Conservation (phyloP, 2,888 invertebrate species). For the Cephus rjabovi region DNA sequence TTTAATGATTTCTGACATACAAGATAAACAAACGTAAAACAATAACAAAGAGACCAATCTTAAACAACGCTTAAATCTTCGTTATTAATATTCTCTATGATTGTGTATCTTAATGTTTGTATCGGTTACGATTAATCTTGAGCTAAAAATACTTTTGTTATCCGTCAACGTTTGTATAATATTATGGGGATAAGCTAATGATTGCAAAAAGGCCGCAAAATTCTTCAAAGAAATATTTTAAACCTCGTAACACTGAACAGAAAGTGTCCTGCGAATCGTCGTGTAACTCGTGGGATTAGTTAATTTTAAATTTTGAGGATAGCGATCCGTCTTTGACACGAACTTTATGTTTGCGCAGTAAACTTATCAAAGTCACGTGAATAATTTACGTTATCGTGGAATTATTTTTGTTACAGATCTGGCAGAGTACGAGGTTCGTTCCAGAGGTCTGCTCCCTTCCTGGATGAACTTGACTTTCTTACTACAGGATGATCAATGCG, state of each 20-base stretch:
- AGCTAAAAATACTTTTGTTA: neutral
- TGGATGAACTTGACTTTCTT: constrained; percentile 73
- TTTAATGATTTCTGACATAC: neutral
- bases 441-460: constrained; percentile 70
- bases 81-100: neutral
- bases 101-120: neutral
- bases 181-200: neutral
- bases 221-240: neutral
- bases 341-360: neutral
- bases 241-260: neutral
- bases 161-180: neutral
- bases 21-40: neutral
- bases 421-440: constrained; percentile 71
- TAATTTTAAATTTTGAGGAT: neutral
- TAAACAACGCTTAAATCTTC: neutral
- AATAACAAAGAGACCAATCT: neutral
- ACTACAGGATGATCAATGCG: constrained; percentile 79
- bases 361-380: neutral
- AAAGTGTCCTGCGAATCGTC: neutral
- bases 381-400: neutral
- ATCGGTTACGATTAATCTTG: neutral
- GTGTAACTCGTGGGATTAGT: neutral
- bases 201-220: neutral
- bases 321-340: neutral
- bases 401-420: constrained; percentile 66